A percentile compares a stretch with the other conserved stretches of the same genome.
Evolutionary conservation across 2,797 vertebrate species (phyloP).

Genomic region (Parauchenoglanis punctatus): DNA sequence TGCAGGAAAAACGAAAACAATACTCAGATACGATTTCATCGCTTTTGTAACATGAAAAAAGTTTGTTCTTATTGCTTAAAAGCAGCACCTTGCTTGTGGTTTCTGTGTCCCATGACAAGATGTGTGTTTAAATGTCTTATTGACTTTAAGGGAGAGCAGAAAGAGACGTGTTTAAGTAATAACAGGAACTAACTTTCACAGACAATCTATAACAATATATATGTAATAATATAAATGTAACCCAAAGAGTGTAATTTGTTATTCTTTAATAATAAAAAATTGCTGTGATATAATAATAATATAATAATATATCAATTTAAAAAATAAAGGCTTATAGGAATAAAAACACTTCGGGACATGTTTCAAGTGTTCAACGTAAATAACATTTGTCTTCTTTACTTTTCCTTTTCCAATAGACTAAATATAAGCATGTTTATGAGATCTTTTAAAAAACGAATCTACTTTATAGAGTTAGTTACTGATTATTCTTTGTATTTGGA

Average conservation of each 20-base stretch:
- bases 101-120: not conserved
- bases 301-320: too few relatives aligned
- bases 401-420: not conserved
- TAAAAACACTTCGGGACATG: not conserved
- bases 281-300: not conserved
- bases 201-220: not conserved
- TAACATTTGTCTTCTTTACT: not conserved
- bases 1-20: not conserved
- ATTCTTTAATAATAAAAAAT: not conserved
- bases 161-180: not conserved
- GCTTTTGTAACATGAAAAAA: not conserved
- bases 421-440: not conserved
- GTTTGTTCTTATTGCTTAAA: not conserved
- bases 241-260: not conserved
- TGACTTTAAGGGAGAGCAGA: not conserved
- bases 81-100: not conserved
- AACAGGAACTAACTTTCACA: not conserved
- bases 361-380: not conserved
- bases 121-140: not conserved
- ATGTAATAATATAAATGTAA: not conserved
- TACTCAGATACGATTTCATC: not conserved
- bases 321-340: too few relatives aligned
- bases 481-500: not conserved
- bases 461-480: not conserved
- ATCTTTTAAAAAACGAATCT: not conserved